These are phyloP conservation scores for Heliocidaris tuberculata DNA, from an alignment of 35 echinoderm and acorn worm genomes.

Conservation along the genomic window DNA sequence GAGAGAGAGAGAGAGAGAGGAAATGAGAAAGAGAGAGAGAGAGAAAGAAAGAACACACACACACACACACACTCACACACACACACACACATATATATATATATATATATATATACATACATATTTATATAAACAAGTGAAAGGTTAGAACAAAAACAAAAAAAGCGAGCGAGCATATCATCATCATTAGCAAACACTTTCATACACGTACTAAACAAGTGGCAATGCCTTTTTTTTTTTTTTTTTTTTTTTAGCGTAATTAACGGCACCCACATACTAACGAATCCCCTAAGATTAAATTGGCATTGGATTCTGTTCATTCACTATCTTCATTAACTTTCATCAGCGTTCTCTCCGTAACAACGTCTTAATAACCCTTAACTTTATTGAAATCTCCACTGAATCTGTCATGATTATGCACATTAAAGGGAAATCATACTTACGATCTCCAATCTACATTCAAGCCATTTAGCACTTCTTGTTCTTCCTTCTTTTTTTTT, in stretches of 20 bases:
- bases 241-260: too few relatives aligned
- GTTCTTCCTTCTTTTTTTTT: neutral
- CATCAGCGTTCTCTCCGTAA: neutral
- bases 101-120: too few relatives aligned
- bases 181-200: neutral
- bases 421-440: neutral
- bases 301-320: neutral
- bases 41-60: too few relatives aligned
- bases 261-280: neutral
- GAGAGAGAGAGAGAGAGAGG: too few relatives aligned
- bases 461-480: neutral
- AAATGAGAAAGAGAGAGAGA: too few relatives aligned
- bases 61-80: too few relatives aligned
- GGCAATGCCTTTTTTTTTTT: neutral
- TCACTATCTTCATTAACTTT: neutral
- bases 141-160: neutral
- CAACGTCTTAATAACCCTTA: neutral
- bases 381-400: neutral
- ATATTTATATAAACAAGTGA: too few relatives aligned
- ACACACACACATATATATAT: too few relatives aligned
- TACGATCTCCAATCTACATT: neutral
- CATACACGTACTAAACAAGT: neutral
- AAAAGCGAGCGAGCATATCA: neutral
- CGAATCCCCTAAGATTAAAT: constrained; percentile 1
- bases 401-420: neutral